These are phyloP conservation scores for Pogonophryne albipinna DNA, from an alignment of 2,797 vertebrate genomes.

Conservation along the genomic window DNA sequence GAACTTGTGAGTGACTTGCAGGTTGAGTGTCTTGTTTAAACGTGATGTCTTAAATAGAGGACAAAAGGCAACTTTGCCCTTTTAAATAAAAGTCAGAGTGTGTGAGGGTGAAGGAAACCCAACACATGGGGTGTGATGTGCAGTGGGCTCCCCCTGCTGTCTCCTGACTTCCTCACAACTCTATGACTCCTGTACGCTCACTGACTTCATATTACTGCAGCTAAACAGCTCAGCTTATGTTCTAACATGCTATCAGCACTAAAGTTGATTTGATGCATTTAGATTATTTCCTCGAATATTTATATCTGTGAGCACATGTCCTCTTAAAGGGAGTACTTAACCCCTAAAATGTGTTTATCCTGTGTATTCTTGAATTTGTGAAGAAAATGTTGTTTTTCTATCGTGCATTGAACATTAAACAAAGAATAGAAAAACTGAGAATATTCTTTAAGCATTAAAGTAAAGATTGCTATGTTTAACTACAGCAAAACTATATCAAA, in stretches of 20 bases:
- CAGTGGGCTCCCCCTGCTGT: constrained; percentile 79
- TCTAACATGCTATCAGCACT: background rate
- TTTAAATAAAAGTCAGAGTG: background rate
- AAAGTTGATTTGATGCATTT: constrained; percentile 7
- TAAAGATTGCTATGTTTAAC: no score
- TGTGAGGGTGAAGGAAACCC: background rate
- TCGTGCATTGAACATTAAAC: no score
- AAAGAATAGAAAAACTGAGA: no score
- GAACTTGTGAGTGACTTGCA: background rate
- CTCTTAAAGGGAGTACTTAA: background rate
- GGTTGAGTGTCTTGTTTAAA: background rate
- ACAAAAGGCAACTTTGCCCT: background rate
- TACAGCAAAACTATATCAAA: no score
- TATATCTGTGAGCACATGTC: constrained; percentile 24
- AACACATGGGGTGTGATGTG: constrained; percentile 32
- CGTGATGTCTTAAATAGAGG: background rate
- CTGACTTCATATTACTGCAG: background rate
- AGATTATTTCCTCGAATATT: background rate
- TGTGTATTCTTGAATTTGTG: no score
- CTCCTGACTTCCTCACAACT: constrained; percentile 40
- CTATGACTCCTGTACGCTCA: background rate
- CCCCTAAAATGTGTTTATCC: no score
- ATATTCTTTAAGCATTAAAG: no score
- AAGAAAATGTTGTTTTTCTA: no score
- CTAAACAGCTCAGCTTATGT: background rate